Percentiles rank a stretch among this genome's conserved stretches.
Evolutionary conservation across 2,888 invertebrate species (phyloP).

Genomic region (Tinea trinotella): DNA sequence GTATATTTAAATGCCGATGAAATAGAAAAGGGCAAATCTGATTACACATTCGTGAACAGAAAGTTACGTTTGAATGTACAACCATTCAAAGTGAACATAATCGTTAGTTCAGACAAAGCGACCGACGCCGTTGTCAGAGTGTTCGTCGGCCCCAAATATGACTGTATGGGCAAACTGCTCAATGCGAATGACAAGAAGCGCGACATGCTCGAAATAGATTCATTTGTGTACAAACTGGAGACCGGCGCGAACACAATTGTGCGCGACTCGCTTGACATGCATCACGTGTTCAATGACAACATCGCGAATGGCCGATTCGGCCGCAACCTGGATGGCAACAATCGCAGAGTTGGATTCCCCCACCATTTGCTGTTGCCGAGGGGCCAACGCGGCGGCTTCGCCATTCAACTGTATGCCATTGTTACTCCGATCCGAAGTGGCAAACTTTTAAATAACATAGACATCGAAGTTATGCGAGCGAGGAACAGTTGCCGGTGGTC

Average conservation of each 20-base stretch:
- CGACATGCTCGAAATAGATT: slow-evolving; percentile 62
- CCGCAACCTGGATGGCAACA: slow-evolving; percentile 66
- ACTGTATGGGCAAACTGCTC: slow-evolving; percentile 73
- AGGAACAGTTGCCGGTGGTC: slow-evolving; percentile 69
- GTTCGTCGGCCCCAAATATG: slow-evolving; percentile 80
- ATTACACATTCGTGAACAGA: slow-evolving; percentile 65
- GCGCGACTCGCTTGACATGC: slow-evolving; percentile 78
- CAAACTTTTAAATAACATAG: slow-evolving; percentile 51
- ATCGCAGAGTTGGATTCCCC: slow-evolving; percentile 74
- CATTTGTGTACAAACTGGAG: slow-evolving; percentile 73
- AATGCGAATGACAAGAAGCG: slow-evolving; percentile 56
- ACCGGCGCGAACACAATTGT: slow-evolving; percentile 79
- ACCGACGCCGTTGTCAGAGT: slow-evolving; percentile 75
- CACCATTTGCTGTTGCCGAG: slow-evolving; percentile 79
- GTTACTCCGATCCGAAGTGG: slow-evolving; percentile 70
- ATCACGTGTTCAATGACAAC: slow-evolving; percentile 75
- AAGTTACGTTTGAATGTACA: slow-evolving; percentile 77
- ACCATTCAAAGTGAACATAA: slow-evolving; percentile 73
- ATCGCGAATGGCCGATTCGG: no score
- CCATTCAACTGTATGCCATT: slow-evolving; percentile 75
- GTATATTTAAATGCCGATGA: slow-evolving; percentile 63
- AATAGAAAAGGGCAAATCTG: slow-evolving; percentile 59
- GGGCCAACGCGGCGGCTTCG: slow-evolving; percentile 76
- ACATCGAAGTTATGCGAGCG: slow-evolving; percentile 59
- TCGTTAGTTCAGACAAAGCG: slow-evolving; percentile 69